A percentile compares a stretch with the other conserved stretches of the same genome.
These are phyloP conservation scores for Dipodomys ordii DNA, from an alignment of 2,113 vertebrate genomes.

Conservation along the genomic window DNA sequence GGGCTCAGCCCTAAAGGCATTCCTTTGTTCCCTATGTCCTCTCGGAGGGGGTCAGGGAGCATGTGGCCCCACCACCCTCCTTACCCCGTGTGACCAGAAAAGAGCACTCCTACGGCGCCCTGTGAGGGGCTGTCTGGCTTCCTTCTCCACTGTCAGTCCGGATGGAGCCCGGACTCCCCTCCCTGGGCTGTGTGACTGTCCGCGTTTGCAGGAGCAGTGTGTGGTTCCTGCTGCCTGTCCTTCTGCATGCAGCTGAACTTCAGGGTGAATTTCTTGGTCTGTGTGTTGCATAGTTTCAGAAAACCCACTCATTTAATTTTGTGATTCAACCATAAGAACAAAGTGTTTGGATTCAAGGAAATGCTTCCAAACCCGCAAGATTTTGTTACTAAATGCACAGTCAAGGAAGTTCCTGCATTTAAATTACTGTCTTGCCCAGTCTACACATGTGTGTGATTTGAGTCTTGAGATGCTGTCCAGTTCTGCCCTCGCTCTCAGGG, in stretches of 20 bases:
- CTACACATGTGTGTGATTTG: fast-evolving
- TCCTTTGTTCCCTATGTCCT: no score
- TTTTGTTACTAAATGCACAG: fast-evolving
- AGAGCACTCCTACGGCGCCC: no score
- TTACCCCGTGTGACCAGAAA: no score
- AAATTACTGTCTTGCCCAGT: not conserved
- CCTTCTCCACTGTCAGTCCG: no score
- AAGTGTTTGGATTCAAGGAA: fast-evolving
- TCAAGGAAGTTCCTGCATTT: fast-evolving
- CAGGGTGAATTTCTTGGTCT: not conserved
- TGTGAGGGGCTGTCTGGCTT: no score
- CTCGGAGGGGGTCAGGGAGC: no score
- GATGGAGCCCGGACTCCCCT: no score
- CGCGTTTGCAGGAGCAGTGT: not conserved
- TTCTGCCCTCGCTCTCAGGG: fast-evolving
- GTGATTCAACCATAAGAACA: not conserved
- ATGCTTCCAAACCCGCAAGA: fast-evolving
- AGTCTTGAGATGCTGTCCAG: no score
- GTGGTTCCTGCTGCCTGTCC: fast-evolving
- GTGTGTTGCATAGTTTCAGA: not conserved
- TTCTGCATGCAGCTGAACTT: not conserved
- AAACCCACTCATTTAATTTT: not conserved
- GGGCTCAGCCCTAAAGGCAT: not conserved
- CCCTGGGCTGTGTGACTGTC: fast-evolving
- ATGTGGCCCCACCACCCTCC: no score